phyloP scores from a whole-genome alignment of 2,888 invertebrate species.

The Calliphora vomitoria region DNA sequence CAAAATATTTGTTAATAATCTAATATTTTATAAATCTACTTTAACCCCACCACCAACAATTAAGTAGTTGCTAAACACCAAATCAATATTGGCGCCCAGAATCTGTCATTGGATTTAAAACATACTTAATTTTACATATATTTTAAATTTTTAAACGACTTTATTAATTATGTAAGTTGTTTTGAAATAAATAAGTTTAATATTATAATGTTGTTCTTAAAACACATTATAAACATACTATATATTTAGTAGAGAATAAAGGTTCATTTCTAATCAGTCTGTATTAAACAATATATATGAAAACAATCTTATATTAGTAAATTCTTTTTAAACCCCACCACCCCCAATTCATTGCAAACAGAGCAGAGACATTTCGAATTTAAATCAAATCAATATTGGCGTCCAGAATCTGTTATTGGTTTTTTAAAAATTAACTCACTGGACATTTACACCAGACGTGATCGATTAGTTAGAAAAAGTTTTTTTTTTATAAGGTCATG shows the following conservation, averaged over 20 bases:
- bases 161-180: background rate
- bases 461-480: background rate
- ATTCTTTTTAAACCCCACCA: constrained; percentile 48
- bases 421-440: constrained; percentile 13
- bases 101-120: background rate
- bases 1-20: background rate
- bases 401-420: constrained; percentile 23
- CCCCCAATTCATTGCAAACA: constrained; percentile 23
- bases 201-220: too few relatives aligned
- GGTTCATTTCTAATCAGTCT: constrained; percentile 15
- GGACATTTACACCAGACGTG: constrained; percentile 22
- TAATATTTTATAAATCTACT: constrained; percentile 16
- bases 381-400: constrained; percentile 22
- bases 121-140: too few relatives aligned
- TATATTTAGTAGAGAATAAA: background rate
- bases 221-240: background rate
- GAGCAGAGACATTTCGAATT: background rate
- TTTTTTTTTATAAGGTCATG: background rate
- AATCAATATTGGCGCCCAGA: constrained; percentile 37
- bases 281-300: background rate
- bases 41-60: constrained; percentile 51
- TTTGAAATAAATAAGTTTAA: too few relatives aligned
- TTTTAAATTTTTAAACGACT: too few relatives aligned
- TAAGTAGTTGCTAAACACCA: constrained; percentile 14
- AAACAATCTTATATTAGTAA: background rate